Percentiles rank a stretch among this genome's conserved stretches.
Conservation (phyloP, 2,113 vertebrate genomes). For the Callionymus lyra region DNA sequence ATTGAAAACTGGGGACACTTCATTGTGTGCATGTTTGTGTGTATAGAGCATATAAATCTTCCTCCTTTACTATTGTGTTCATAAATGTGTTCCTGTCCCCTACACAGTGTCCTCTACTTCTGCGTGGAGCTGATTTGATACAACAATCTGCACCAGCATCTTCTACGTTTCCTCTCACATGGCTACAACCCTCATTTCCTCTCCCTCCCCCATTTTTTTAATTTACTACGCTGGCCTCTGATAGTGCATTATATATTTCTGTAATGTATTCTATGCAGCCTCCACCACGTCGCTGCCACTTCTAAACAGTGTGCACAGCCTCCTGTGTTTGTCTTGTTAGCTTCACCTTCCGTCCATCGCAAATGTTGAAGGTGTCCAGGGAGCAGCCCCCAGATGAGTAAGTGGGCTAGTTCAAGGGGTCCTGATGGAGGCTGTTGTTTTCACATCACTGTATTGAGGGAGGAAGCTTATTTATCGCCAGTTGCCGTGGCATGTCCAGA, state of each 20-base stretch:
- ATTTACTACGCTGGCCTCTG: conserved; percentile 30
- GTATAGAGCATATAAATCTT: no score
- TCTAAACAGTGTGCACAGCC: conserved; percentile 20
- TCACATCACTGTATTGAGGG: conserved; percentile 26
- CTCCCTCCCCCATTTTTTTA: not conserved
- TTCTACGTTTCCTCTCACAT: conserved; percentile 1
- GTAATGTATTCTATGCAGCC: conserved; percentile 38
- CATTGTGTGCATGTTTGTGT: no score
- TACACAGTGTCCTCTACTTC: not conserved
- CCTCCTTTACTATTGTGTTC: conserved; percentile 1
- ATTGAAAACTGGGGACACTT: no score
- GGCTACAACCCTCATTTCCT: conserved; percentile 13
- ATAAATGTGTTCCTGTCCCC: conserved; percentile 20
- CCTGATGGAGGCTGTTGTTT: conserved; percentile 44
- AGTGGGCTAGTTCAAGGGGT: conserved; percentile 32
- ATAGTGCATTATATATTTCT: conserved; percentile 37
- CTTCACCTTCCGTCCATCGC: conserved; percentile 33
- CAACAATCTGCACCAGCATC: conserved; percentile 15
- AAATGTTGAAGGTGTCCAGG: conserved; percentile 20
- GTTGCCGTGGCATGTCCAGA: conserved; percentile 23
- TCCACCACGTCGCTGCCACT: conserved; percentile 16
- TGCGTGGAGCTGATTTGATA: conserved; percentile 5
- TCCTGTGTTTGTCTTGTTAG: conserved; percentile 44
- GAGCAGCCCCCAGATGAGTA: conserved; percentile 25
- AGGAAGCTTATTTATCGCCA: conserved; percentile 33